Base-by-base conservation (phyloP, 1,140 invertebrate species). In the Wiebesia pumilae region DNA sequence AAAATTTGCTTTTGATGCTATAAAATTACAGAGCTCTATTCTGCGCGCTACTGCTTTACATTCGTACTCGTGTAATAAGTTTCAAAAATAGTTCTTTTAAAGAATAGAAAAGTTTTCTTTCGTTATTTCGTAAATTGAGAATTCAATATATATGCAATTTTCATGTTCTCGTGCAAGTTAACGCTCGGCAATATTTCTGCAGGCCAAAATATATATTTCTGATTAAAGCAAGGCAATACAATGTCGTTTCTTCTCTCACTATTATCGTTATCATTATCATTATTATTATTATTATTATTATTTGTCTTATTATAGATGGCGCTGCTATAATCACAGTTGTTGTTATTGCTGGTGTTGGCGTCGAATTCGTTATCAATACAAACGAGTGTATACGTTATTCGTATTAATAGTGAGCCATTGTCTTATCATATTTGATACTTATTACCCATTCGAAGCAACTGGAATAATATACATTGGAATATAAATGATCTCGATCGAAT, bases 1-100 rank as follows among this genome's bases (percentile, higher is more conserved):
- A 85, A 73, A 85, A 81, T 81, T 73, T 58, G 65, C 73, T 85
- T 75, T 30, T 30, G 40, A 35, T 47, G 12, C 58, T 43, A 43
- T 62, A 77, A 78, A 84, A 78, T 14, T 21, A 35, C 0, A 65
- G 54, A 21, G 10, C 30, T 78, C 16, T 33, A n/a, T 73, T 40
- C 0, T 9, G 43, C 0, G 9, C 43, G 14, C 14, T n/a, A 75
- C 38, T 43, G 38, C 4, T n/a, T 6, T 43, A 38, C 24, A 43
- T 43, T 43, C 38, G 24, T n/a, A 75, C 9, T 43, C 24, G 10
- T 4, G 30, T 43, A 75, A n/a, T n/a, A 27, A 30, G 24, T 65
- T 43, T 65, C 58, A n/a, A 65, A n/a, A 80, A 80, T 21, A 38
- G 21, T n/a, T n/a, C n/a, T 58, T 40, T 58, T n/a, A n/a, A n/a